Evolutionary conservation across 2,888 invertebrate species (phyloP).

Genomic region (Drosophila tanythrix): DNA sequence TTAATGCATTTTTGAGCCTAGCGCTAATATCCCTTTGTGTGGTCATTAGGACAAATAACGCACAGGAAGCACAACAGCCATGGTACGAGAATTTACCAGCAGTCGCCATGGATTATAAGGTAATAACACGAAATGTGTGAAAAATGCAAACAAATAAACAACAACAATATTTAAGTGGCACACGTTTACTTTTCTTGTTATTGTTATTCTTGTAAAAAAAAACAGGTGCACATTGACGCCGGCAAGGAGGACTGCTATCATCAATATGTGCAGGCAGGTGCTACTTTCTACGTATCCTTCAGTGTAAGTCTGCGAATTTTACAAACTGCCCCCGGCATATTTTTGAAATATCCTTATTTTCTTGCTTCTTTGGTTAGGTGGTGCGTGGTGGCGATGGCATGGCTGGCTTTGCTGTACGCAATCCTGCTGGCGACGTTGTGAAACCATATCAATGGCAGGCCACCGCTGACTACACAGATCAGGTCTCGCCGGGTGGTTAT

Average conservation of each 20-base stretch:
- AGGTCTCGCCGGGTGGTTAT: slow-evolving; percentile 92
- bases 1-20: slow-evolving; percentile 54
- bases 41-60: slow-evolving; percentile 52
- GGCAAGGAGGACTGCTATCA: slow-evolving; percentile 98
- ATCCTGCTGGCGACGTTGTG: slow-evolving; percentile 93
- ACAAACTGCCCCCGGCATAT: background rate
- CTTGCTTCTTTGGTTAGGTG: slow-evolving; percentile 87
- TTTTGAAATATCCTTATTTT: background rate
- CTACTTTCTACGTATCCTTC: slow-evolving; percentile 96
- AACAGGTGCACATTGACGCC: slow-evolving; percentile 92
- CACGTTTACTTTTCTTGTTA: background rate
- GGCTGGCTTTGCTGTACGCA: slow-evolving; percentile 95
- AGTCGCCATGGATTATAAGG: slow-evolving; percentile 97
- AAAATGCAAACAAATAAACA: slow-evolving; percentile 12
- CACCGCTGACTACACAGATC: slow-evolving; percentile 95
- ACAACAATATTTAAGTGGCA: slow-evolving; percentile 5
- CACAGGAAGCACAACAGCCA: slow-evolving; percentile 87
- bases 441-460: slow-evolving; percentile 96
- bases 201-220: background rate
- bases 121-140: slow-evolving; percentile 12
- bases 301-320: slow-evolving; percentile 88
- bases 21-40: slow-evolving; percentile 49
- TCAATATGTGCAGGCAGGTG: slow-evolving; percentile 96
- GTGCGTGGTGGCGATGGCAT: slow-evolving; percentile 96
- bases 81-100: slow-evolving; percentile 96